Base-by-base conservation (phyloP, 2,888 invertebrate genomes). In the Minunthozetes semirufus region DNA sequence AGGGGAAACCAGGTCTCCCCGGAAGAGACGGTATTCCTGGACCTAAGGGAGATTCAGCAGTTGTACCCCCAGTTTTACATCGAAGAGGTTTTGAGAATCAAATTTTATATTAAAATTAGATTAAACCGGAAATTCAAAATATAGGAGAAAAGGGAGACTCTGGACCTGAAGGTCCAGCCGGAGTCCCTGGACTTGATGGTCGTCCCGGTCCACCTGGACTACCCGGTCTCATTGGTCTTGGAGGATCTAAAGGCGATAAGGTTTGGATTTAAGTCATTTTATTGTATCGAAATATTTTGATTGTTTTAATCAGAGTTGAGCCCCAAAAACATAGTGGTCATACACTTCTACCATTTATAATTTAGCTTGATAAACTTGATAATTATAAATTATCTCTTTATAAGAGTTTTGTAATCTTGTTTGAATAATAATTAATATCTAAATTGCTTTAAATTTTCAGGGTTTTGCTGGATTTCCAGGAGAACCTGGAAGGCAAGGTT, bases 401-500 rank as follows among this genome's bases (percentile, higher is more conserved):
- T n/a, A n/a, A n/a, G n/a, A n/a, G n/a, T n/a, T n/a, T n/a, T n/a
- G n/a, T n/a, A n/a, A n/a, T n/a, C n/a, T n/a, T n/a, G n/a, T n/a
- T n/a, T n/a, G n/a, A n/a, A n/a, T n/a, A n/a, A n/a, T n/a, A n/a
- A n/a, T n/a, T n/a, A n/a, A n/a, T n/a, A n/a, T n/a, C n/a, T n/a
- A n/a, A n/a, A n/a, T n/a, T n/a, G n/a, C n/a, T n/a, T n/a, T n/a
- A n/a, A n/a, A n/a, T n/a, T n/a, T 9, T 68, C 11, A 68, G 68
- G 68, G 68, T 46, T 68, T 68, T 8, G 68, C 42, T 22, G 68
- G 68, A 19, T 86, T 87, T 11, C 88, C 89, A n/a, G 93, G 92
- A 72, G 80, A 85, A 74, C 85, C 77, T 17, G 78, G 92, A 78
- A 84, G 83, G 13, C 84, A 86, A 79, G 95, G 95, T 33, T 84